Evolutionary conservation across 2,113 vertebrate genomes (phyloP).

Genomic region (Ploceus nigricollis): DNA sequence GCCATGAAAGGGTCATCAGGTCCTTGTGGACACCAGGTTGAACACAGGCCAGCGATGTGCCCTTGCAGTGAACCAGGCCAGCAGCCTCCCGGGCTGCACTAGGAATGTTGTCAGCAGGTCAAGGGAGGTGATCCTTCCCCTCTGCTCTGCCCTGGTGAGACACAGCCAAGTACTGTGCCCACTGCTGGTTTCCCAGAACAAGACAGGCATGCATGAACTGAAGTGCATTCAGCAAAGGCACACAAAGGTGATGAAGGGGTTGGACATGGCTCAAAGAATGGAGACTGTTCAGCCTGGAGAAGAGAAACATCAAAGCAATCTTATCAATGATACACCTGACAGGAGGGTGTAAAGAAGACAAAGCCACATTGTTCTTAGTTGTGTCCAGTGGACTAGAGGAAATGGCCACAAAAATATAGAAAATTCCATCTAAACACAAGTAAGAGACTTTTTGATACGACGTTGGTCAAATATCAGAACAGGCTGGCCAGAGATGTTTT

Average conservation of each 20-base stretch:
- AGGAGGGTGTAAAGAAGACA: not conserved
- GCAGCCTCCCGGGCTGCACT: not conserved
- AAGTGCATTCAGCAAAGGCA: not conserved
- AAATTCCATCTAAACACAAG: not conserved
- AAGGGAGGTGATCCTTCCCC: not conserved
- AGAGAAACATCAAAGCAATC: not conserved
- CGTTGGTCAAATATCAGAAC: not conserved
- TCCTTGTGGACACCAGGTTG: not conserved
- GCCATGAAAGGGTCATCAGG: not conserved
- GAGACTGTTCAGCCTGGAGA: not conserved
- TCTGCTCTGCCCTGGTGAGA: not conserved
- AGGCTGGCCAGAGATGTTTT: not conserved
- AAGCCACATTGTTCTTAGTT: not conserved
- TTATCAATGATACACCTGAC: not conserved
- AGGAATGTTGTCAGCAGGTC: not conserved
- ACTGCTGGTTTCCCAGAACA: not conserved
- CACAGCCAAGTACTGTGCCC: not conserved
- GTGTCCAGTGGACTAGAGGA: not conserved
- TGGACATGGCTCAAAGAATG: not conserved
- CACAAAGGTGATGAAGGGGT: not conserved
- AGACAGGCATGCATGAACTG: no score
- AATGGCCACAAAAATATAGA: not conserved
- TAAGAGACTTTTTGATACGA: not conserved
- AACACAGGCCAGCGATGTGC: rapidly evolving
- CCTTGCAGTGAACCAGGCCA: not conserved